These are phyloP conservation scores for Cyprinodon tularosa DNA, from an alignment of 2,113 vertebrate species.

Conservation along the genomic window DNA sequence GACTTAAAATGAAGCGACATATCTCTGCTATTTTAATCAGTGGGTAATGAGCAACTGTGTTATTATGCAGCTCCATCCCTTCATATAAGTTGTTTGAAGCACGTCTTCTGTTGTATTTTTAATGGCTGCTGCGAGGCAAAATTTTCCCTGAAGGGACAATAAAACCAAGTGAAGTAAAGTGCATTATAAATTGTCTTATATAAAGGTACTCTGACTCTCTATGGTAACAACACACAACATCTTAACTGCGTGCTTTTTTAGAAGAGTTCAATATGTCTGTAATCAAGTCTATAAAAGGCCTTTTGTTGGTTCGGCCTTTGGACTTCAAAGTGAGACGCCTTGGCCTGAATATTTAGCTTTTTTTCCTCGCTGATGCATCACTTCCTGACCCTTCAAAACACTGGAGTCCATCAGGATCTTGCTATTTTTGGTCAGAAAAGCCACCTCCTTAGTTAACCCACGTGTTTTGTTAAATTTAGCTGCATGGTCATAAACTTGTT, in stretches of 20 bases:
- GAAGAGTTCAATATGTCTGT: neutral
- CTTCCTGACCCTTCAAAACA: neutral
- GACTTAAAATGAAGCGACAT: neutral
- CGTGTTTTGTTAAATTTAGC: too few relatives aligned
- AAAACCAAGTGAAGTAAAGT: conserved; percentile 45
- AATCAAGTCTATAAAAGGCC: neutral
- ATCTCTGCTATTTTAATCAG: conserved; percentile 40
- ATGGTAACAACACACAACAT: neutral
- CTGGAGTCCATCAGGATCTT: neutral
- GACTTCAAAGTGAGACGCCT: neutral
- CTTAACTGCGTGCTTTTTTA: neutral
- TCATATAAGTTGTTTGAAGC: conserved; percentile 66
- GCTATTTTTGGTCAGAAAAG: neutral
- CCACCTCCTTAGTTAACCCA: neutral
- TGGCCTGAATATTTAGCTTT: neutral
- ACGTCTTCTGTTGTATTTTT: conserved; percentile 67
- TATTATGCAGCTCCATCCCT: conserved; percentile 34
- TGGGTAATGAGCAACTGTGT: conserved; percentile 28
- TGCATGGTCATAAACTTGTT: neutral
- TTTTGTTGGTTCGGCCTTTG: neutral
- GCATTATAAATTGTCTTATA: neutral
- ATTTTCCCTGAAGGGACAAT: conserved; percentile 58
- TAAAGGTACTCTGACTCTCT: conserved; percentile 18
- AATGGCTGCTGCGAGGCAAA: conserved; percentile 57
- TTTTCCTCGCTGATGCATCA: neutral